Percentiles rank a stretch among this genome's conserved stretches.
phyloP scores from a whole-genome alignment of 2,888 invertebrate genomes.

The Tryphoninae sp. region DNA sequence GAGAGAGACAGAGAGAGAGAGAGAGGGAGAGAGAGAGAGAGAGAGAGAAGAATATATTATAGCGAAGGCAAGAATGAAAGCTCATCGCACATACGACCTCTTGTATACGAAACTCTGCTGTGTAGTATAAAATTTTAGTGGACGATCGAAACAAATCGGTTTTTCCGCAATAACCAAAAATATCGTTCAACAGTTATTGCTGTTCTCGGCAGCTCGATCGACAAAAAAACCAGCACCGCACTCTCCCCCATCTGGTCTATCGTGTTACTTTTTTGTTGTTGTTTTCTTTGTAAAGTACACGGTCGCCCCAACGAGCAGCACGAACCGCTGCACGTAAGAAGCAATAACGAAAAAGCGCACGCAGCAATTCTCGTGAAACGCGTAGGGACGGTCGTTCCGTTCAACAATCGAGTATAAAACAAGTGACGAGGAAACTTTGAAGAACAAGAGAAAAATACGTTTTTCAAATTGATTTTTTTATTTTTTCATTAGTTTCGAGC shows the following conservation, averaged over 20 bases:
- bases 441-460: background rate
- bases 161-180: slow-evolving; percentile 56
- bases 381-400: background rate
- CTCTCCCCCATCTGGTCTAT: background rate
- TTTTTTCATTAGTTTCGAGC: background rate
- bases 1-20: background rate
- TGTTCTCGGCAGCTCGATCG: slow-evolving; percentile 39
- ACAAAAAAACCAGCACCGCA: slow-evolving; percentile 28
- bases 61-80: slow-evolving; percentile 28
- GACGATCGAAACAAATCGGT: slow-evolving; percentile 61
- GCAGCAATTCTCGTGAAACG: background rate
- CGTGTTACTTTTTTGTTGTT: background rate
- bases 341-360: background rate
- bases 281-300: background rate
- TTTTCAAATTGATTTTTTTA: background rate
- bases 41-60: slow-evolving; percentile 8
- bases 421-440: background rate
- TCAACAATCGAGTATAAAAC: background rate
- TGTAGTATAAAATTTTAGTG: slow-evolving; percentile 62
- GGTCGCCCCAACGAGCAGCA: background rate
- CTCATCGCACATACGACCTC: background rate
- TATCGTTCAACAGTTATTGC: slow-evolving; percentile 63
- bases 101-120: slow-evolving; percentile 46
- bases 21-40: background rate
- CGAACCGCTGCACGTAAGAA: background rate